phyloP scores from a whole-genome alignment of 2,888 invertebrate species.

The Lingula anatina region DNA sequence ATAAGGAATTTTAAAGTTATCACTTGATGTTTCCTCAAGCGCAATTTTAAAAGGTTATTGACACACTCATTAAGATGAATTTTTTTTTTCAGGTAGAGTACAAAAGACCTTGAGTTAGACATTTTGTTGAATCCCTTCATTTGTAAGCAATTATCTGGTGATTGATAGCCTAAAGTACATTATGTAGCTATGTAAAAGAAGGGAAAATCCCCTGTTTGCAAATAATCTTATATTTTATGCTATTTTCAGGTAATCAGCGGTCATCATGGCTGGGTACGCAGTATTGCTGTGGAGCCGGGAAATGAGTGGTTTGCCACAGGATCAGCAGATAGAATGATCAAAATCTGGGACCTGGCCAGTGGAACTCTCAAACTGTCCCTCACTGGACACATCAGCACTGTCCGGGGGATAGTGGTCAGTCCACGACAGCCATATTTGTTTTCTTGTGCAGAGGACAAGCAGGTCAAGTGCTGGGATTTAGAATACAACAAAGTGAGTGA shows the following conservation, averaged over 20 bases:
- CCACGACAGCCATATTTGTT: slow-evolving; percentile 94
- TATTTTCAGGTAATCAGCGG: slow-evolving; percentile 71
- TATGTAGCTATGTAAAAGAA: not conserved
- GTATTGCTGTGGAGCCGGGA: slow-evolving; percentile 94
- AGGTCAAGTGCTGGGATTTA: slow-evolving; percentile 99
- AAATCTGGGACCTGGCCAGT: slow-evolving; percentile 97
- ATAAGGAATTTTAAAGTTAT: too few relatives aligned
- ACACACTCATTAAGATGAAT: too few relatives aligned
- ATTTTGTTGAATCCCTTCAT: not conserved
- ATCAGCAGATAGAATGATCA: slow-evolving; percentile 95
- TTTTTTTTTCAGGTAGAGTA: too few relatives aligned
- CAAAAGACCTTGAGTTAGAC: not conserved
- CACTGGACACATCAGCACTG: slow-evolving; percentile 97
- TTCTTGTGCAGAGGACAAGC: slow-evolving; percentile 97
- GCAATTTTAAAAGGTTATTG: too few relatives aligned
- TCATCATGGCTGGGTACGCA: slow-evolving; percentile 94
- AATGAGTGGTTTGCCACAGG: slow-evolving; percentile 95
- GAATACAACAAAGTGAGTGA: slow-evolving; percentile 87
- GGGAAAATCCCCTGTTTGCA: too few relatives aligned
- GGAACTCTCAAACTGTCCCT: slow-evolving; percentile 94
- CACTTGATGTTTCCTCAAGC: too few relatives aligned
- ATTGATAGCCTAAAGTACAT: not conserved
- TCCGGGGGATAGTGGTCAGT: slow-evolving; percentile 91
- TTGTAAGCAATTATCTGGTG: not conserved
- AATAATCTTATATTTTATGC: too few relatives aligned